Percentiles rank a stretch among this genome's conserved stretches.
Evolutionary conservation across 2,888 invertebrate species (phyloP).

Genomic region (Graphium colonna): DNA sequence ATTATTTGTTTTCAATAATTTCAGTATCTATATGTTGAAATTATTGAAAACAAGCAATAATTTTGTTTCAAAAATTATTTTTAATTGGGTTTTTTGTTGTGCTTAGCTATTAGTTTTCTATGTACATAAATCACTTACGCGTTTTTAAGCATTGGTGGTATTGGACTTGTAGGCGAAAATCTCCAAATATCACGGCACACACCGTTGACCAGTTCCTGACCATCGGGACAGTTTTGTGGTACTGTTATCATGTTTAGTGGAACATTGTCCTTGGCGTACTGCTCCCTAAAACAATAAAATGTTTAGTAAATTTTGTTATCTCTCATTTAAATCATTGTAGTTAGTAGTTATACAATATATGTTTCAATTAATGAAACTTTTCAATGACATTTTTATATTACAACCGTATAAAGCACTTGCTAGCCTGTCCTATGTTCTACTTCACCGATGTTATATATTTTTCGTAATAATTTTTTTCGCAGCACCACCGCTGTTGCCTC

Average conservation of each 20-base stretch:
- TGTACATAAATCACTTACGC: constrained; percentile 20
- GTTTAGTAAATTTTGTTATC: too few species aligned
- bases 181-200: constrained; percentile 44
- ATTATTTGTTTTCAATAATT: too few species aligned
- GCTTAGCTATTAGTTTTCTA: neutral
- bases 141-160: constrained; percentile 6
- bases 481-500: too few species aligned
- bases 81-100: neutral
- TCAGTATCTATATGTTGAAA: too few species aligned
- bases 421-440: too few species aligned
- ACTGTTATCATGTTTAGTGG: constrained; percentile 33
- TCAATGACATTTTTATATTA: neutral
- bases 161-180: constrained; percentile 8
- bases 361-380: too few species aligned
- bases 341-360: too few species aligned
- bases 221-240: constrained; percentile 33
- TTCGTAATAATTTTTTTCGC: too few species aligned
- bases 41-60: neutral
- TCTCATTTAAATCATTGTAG: too few species aligned
- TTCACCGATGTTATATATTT: too few species aligned
- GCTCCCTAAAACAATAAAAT: neutral
- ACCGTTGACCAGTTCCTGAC: constrained; percentile 38
- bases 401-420: too few species aligned
- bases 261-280: neutral
- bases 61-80: neutral